Conservation (phyloP, 1,140 invertebrate genomes). For the Adelges cooleyi region DNA sequence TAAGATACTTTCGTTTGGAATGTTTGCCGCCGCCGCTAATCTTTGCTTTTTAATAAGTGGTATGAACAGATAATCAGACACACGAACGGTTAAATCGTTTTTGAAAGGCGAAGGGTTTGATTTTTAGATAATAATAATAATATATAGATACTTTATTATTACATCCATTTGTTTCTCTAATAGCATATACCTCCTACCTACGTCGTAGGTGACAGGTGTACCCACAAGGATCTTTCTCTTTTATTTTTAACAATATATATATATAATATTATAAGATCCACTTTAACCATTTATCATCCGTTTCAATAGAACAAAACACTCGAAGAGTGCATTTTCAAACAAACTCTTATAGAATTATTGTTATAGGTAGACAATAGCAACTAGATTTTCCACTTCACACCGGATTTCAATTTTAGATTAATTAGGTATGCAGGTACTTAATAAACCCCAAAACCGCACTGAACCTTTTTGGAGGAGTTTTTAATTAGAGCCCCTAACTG, state of each 20-base stretch:
- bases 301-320: conserved; percentile 4
- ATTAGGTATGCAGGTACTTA: no score
- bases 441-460: no score
- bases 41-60: no score
- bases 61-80: background rate
- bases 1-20: conserved; percentile 23
- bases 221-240: conserved; percentile 13
- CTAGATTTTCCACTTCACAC: no score
- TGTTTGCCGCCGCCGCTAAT: background rate
- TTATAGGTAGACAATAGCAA: no score
- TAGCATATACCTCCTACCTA: background rate
- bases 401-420: no score
- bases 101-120: conserved; percentile 23
- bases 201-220: background rate
- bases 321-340: background rate
- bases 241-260: background rate
- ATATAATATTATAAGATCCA: background rate
- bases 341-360: no score
- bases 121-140: no score
- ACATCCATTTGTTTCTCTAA: conserved; percentile 4
- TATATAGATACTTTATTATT: background rate
- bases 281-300: conserved; percentile 13
- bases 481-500: no score
- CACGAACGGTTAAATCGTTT: background rate
- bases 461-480: no score